Evolutionary conservation across 2,797 vertebrate species (phyloP), one percentile per base, ranked within the genome.

Genomic region (Muscicapa striata): DNA sequence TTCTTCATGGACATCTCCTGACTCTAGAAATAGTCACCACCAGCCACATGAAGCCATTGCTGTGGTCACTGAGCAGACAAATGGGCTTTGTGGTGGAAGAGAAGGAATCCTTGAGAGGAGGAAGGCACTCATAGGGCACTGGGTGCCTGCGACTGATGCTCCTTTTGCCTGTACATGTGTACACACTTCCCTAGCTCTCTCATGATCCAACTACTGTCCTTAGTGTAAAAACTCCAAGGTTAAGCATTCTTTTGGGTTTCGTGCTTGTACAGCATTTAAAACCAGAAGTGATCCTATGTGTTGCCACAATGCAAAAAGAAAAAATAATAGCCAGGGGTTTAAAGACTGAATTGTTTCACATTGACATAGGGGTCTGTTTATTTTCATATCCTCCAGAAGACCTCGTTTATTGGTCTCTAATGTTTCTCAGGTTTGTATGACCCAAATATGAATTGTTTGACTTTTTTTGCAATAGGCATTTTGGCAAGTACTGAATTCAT

Each of bases 401-500:
- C 63, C 79, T 88, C 4, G 7, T 90, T 95, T 96, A 94, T 73
- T 84, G 61, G 54, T 90, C 49, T 88, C 74, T 90, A 92, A 94
- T 94, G 85, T 93, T 96, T 96, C 89, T 91, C 55, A 90, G 89
- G 94, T 94, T 95, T 90, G 51, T 81, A 82, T 94, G 92, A 92
- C 92, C 87, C 92, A 94, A 93, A 96, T 95, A 95, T 46, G 41
- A 93, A 93, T 96, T 90, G 94, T 92, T 94, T 76, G 49, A 93
- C 77, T 95, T 93, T 77, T 94, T 94, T 93, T 86, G 77, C 77
- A 93, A 74, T 54, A 94, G 67, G 83, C 93, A 55, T 94, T 94
- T 94, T 96, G 95, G 94, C 93, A 94, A 90, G 67, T 55, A 48
- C n/a, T 96, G 94, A 95, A 96, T 97, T 93, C 3, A 93, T 97